These are phyloP conservation scores for Lordiphosa mommai DNA, from an alignment of 1,140 invertebrate genomes.

Conservation along the genomic window DNA sequence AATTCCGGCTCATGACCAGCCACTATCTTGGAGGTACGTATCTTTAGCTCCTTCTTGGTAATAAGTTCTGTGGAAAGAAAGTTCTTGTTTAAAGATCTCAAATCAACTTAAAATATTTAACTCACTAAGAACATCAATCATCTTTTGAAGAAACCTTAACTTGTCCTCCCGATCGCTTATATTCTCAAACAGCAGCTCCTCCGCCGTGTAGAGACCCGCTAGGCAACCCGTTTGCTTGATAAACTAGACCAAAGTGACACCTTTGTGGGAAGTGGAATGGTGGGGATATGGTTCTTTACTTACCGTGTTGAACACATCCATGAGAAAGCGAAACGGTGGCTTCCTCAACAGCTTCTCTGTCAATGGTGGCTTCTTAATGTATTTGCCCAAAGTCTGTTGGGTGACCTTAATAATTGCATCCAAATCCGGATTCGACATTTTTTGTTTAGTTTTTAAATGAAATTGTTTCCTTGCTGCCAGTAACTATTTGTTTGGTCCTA, in stretches of 20 bases:
- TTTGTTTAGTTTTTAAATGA: not conserved
- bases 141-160: conserved; percentile 93
- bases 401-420: conserved; percentile 90
- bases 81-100: not conserved
- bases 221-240: conserved; percentile 92
- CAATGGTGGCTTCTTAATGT: conserved; percentile 94
- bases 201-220: conserved; percentile 89
- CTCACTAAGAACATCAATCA: conserved; percentile 92
- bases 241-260: conserved; percentile 82
- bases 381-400: conserved; percentile 91
- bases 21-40: conserved; percentile 93
- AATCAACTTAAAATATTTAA: not conserved
- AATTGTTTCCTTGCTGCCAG: not conserved
- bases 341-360: conserved; percentile 95
- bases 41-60: conserved; percentile 86
- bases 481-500: conserved; percentile 17
- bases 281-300: conserved; percentile 4
- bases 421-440: conserved; percentile 73
- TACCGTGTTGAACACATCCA: conserved; percentile 94
- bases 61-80: conserved; percentile 83
- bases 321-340: conserved; percentile 97
- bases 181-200: conserved; percentile 93
- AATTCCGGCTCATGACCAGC: conserved; percentile 95
- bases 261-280: not conserved
- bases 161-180: conserved; percentile 93